phyloP scores from a whole-genome alignment of 2,113 vertebrate genomes.

The Gasterosteus aculeatus region DNA sequence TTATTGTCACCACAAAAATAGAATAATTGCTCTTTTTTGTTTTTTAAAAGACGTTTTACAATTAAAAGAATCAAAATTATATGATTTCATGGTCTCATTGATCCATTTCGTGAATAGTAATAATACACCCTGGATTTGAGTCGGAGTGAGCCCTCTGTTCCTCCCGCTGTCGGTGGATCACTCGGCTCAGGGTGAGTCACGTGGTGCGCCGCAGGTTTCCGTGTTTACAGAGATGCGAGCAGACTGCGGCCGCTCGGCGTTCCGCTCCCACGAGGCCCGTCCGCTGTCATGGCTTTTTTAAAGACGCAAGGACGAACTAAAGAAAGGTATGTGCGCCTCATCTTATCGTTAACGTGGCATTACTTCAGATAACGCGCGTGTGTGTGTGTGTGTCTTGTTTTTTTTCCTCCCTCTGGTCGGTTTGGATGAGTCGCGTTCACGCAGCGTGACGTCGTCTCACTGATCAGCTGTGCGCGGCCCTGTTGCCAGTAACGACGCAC shows the following conservation, averaged over 20 bases:
- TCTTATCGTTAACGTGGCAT: rapidly evolving
- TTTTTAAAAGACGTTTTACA: neutral
- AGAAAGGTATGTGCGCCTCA: conserved; percentile 70
- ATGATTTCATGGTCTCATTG: neutral
- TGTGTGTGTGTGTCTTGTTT: neutral
- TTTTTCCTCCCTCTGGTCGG: neutral
- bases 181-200: conserved; percentile 47
- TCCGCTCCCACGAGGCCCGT: conserved; percentile 41
- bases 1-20: neutral
- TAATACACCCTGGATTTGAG: neutral
- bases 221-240: conserved; percentile 57
- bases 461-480: neutral
- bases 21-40: too few relatives aligned
- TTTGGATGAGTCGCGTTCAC: neutral
- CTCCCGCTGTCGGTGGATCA: rapidly evolving
- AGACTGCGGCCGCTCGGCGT: conserved; percentile 4
- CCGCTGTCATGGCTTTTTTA: conserved; percentile 77
- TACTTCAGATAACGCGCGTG: neutral
- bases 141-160: neutral
- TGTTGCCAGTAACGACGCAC: too few relatives aligned
- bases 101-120: neutral
- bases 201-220: conserved; percentile 63
- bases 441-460: neutral
- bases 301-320: conserved; percentile 68
- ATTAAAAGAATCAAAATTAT: neutral